Evolutionary conservation across 2,113 vertebrate species (phyloP).

Genomic region (Hemiprocne comata): DNA sequence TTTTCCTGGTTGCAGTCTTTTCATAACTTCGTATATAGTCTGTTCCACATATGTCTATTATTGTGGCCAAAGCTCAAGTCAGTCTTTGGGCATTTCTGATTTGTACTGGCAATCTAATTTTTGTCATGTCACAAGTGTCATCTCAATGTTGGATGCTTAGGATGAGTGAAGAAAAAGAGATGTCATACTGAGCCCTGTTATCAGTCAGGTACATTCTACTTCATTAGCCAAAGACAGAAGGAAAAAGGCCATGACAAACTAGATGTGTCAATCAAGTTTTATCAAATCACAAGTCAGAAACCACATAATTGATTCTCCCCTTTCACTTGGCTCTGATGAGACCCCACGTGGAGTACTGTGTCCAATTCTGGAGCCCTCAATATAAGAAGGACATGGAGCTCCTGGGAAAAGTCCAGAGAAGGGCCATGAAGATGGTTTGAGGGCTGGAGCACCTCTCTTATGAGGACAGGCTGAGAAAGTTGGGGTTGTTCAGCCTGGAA

Average conservation of each 20-base stretch:
- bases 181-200: background rate
- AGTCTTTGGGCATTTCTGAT: background rate
- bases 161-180: background rate
- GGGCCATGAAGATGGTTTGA: too few species aligned
- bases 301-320: too few species aligned
- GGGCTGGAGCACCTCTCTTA: too few species aligned
- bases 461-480: too few species aligned
- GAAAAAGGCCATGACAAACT: background rate
- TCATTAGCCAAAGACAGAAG: background rate
- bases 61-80: background rate
- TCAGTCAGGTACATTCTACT: background rate
- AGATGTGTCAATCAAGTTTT: background rate
- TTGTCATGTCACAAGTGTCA: background rate
- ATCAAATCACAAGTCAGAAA: constrained; percentile 6
- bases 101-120: constrained; percentile 19
- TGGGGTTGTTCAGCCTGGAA: too few species aligned
- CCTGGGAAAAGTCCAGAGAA: too few species aligned
- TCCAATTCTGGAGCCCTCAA: too few species aligned
- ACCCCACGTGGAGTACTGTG: too few species aligned
- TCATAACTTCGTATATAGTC: background rate
- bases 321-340: too few species aligned
- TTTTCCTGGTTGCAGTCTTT: background rate
- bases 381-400: too few species aligned
- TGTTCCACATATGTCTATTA: background rate
- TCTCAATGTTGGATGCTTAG: background rate